Evolutionary conservation across 2,888 invertebrate species (phyloP).

Genomic region (Sminthurides aquaticus): DNA sequence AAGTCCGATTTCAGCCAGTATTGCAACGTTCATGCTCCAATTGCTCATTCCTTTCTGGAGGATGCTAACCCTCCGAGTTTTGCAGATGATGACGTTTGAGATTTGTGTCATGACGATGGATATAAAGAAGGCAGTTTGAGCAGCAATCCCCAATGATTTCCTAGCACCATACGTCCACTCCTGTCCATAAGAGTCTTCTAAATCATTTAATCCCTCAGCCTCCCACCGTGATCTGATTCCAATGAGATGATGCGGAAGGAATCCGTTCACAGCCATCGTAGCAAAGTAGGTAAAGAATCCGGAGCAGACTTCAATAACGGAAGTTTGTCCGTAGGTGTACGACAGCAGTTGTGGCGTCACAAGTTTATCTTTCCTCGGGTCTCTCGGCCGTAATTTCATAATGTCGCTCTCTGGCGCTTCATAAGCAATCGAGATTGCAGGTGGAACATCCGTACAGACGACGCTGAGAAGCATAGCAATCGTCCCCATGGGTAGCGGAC

Average conservation of each 20-base stretch:
- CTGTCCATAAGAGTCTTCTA: slow-evolving; percentile 38
- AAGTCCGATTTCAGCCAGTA: slow-evolving; percentile 30
- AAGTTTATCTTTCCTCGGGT: slow-evolving; percentile 58
- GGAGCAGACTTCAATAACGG: slow-evolving; percentile 31
- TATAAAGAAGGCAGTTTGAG: slow-evolving; percentile 39
- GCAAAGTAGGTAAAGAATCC: slow-evolving; percentile 39
- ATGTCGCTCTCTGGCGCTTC: slow-evolving; percentile 66
- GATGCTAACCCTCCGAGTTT: slow-evolving; percentile 36
- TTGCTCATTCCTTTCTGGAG: slow-evolving; percentile 46
- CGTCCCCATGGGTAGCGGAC: slow-evolving; percentile 51
- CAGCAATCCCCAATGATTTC: slow-evolving; percentile 25
- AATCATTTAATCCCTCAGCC: slow-evolving; percentile 33
- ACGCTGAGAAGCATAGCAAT: slow-evolving; percentile 50
- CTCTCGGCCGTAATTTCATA: slow-evolving; percentile 60
- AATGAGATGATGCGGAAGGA: slow-evolving; percentile 28
- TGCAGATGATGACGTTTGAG: slow-evolving; percentile 38
- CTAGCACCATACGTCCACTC: slow-evolving; percentile 35
- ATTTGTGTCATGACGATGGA: slow-evolving; percentile 39
- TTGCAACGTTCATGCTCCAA: slow-evolving; percentile 41
- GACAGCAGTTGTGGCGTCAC: slow-evolving; percentile 50
- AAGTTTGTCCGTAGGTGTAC: slow-evolving; percentile 39
- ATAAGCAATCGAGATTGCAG: slow-evolving; percentile 51
- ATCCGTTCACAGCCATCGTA: slow-evolving; percentile 33
- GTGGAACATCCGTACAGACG: slow-evolving; percentile 50
- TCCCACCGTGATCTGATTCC: slow-evolving; percentile 29